phyloP scores from a whole-genome alignment of 2,113 vertebrate genomes.

The Leucosticte australis region DNA sequence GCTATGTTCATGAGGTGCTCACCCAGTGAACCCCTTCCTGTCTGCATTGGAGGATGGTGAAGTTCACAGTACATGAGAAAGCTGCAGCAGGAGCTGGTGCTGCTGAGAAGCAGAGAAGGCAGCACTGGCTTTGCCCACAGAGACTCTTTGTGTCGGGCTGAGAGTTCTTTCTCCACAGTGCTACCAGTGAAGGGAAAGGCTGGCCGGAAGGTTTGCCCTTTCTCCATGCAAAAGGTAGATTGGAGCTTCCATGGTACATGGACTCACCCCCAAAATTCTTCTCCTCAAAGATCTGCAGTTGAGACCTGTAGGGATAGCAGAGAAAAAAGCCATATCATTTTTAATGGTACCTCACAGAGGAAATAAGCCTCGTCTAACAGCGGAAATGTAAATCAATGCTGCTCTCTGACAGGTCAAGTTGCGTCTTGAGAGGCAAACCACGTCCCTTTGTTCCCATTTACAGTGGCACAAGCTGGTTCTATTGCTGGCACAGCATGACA shows the following conservation, averaged over 20 bases:
- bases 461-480: background rate
- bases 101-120: background rate
- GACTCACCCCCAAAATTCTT: background rate
- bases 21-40: background rate
- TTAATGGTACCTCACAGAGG: background rate
- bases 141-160: background rate
- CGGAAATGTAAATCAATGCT: background rate
- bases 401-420: background rate
- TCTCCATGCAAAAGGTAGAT: background rate
- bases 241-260: background rate
- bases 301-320: background rate
- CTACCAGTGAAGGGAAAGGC: background rate
- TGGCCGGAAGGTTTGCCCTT: background rate
- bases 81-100: background rate
- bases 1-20: background rate
- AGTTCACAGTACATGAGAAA: background rate
- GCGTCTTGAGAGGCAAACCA: background rate
- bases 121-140: background rate
- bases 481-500: background rate
- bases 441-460: background rate
- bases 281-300: background rate
- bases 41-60: background rate
- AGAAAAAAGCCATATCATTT: background rate
- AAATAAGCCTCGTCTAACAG: background rate
- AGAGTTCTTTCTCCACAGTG: background rate